Conservation (phyloP, 2,888 invertebrate genomes). For the Pterostichus madidus region DNA sequence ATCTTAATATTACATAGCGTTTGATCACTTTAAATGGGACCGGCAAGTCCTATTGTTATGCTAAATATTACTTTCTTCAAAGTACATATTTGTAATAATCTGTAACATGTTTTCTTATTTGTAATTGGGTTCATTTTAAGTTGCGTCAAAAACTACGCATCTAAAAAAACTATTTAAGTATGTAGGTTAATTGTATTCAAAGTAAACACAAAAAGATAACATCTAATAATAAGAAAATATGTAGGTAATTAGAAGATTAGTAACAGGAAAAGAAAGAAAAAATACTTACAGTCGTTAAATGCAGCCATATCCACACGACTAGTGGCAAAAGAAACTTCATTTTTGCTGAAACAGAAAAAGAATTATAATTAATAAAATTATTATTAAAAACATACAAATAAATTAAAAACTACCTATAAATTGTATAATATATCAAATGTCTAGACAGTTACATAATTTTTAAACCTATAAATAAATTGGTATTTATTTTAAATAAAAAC, state of each 20-base stretch:
- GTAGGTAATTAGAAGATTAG: slow-evolving; percentile 2
- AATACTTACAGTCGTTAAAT: slow-evolving; percentile 88
- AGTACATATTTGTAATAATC: too few species aligned
- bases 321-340: slow-evolving; percentile 96
- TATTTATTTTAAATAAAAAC: too few species aligned
- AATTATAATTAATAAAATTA: slow-evolving; percentile 68
- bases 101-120: too few species aligned
- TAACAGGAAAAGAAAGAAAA: slow-evolving; percentile 46
- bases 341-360: slow-evolving; percentile 88
- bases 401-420: not conserved
- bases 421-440: too few species aligned
- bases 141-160: not conserved
- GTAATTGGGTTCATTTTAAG: too few species aligned
- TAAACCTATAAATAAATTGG: too few species aligned
- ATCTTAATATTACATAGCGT: too few species aligned
- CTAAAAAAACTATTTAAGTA: slow-evolving; percentile 4
- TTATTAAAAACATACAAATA: not conserved
- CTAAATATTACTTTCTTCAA: too few species aligned
- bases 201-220: not conserved
- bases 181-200: slow-evolving; percentile 39
- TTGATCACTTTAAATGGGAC: too few species aligned
- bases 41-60: too few species aligned
- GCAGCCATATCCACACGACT: slow-evolving; percentile 93
- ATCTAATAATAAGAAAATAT: not conserved
- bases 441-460: too few species aligned